Evolutionary conservation across 2,888 invertebrate genomes (phyloP), one percentile per base, ranked within the genome.

Genomic region (Eucera pruinosa): DNA sequence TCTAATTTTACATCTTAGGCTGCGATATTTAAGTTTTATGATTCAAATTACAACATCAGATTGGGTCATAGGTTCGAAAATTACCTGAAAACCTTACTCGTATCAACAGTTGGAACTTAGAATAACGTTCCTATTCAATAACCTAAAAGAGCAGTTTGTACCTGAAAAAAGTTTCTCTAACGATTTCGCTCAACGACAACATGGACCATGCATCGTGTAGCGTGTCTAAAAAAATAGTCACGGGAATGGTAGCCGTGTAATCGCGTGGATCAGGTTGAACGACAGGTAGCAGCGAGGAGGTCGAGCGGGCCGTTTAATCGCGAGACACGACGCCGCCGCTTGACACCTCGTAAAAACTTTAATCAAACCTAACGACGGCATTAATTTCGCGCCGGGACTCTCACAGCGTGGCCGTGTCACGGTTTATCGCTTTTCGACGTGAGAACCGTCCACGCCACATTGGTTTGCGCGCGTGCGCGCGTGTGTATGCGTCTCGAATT

Each of bases 271-370:
- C 78, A 60, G 65, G 66, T 72, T 64, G 69, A 62, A 61, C 48
- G 67, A 52, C 50, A 64, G 62, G 39, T 48, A 64, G 52, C 69
- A 48, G 15, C 71, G 50, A 57, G 39, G 41, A 65, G 58, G 64
- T 70, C 55, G 67, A 68, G 62, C 60, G 73, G 66, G 78, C 80
- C 83, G 77, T 83, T 84, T 87, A 87, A 88, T 88, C 85, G 85
- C 80, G 81, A 79, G 79, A 82, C 73, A 67, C 77, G 78, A 83
- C 74, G 80, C 80, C 75, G 55, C 48, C 78, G 78, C 84, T 87
- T 85, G 88, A 88, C 88, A 88, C 84, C 86, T 83, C 83, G 76
- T 88, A 87, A 88, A 88, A 88, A 86, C 73, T 88, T 88, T 88
- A 87, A 88, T 88, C 87, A 88, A 85, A 83, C 81, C 82, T 81